Percentiles rank a stretch among this genome's conserved stretches.
phyloP scores from a whole-genome alignment of 1,140 invertebrate species.

The Dendrolimus kikuchii region DNA sequence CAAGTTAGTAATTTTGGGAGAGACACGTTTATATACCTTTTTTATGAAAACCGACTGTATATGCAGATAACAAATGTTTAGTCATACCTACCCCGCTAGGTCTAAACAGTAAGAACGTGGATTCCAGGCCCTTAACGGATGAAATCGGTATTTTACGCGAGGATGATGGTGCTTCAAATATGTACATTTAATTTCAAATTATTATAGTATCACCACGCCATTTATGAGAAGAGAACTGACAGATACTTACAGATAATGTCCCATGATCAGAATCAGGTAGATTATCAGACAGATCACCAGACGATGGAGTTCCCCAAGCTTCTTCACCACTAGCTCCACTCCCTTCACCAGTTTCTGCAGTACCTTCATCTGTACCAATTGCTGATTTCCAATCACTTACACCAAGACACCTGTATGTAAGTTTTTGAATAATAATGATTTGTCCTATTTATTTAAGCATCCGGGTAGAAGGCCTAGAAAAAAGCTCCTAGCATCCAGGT shows the following conservation, averaged over 20 bases:
- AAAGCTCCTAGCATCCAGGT: no score
- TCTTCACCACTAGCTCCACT: conserved; percentile 88
- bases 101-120: no score
- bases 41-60: no score
- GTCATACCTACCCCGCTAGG: no score
- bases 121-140: no score
- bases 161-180: no score
- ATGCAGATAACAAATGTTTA: no score
- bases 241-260: conserved; percentile 74
- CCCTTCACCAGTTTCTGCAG: conserved; percentile 82
- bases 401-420: conserved; percentile 51
- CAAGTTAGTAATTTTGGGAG: no score
- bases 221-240: not conserved
- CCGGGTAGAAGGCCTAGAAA: not conserved
- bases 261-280: conserved; percentile 78
- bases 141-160: no score
- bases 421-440: not conserved
- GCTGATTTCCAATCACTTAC: conserved; percentile 72
- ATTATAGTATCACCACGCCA: no score
- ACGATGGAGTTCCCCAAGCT: conserved; percentile 89
- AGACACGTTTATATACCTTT: no score
- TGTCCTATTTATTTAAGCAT: not conserved
- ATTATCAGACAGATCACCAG: conserved; percentile 85
- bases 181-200: no score
- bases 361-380: conserved; percentile 82